Conservation (phyloP, 2,113 vertebrate species). For the Lophochroa leadbeateri region DNA sequence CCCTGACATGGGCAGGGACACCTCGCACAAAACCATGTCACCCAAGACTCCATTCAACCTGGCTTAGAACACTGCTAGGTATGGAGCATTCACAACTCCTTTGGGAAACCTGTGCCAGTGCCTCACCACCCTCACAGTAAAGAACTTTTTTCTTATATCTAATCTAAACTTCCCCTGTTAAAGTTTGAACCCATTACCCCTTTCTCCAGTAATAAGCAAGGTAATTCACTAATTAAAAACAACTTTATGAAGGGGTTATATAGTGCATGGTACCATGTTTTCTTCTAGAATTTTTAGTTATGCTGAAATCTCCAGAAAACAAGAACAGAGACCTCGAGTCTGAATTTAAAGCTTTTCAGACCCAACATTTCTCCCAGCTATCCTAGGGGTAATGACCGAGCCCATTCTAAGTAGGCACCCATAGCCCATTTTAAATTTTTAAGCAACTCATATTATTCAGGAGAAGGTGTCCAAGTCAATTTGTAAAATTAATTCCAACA, state of each 20-base stretch:
- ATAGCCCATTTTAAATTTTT: not conserved
- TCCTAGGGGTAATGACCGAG: not conserved
- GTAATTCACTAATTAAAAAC: not conserved
- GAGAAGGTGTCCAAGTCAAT: not conserved
- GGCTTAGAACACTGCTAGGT: no score
- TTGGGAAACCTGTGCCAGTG: no score
- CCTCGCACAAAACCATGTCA: no score
- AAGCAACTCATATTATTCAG: not conserved
- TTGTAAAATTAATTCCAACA: not conserved
- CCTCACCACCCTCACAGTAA: no score
- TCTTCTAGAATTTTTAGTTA: not conserved
- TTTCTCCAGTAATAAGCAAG: not conserved
- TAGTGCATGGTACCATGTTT: rapidly evolving
- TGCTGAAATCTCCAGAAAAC: not conserved
- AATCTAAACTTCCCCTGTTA: no score
- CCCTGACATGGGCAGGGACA: no score
- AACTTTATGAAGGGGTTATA: not conserved
- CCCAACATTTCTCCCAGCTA: not conserved
- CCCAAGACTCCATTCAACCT: no score
- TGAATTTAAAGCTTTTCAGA: not conserved
- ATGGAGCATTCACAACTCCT: no score
- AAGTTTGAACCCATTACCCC: no score
- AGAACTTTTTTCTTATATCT: no score
- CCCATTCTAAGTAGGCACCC: not conserved
- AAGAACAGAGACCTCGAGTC: not conserved